These are phyloP conservation scores for Serripes groenlandicus DNA, from an alignment of 2,888 invertebrate genomes.

Conservation along the genomic window DNA sequence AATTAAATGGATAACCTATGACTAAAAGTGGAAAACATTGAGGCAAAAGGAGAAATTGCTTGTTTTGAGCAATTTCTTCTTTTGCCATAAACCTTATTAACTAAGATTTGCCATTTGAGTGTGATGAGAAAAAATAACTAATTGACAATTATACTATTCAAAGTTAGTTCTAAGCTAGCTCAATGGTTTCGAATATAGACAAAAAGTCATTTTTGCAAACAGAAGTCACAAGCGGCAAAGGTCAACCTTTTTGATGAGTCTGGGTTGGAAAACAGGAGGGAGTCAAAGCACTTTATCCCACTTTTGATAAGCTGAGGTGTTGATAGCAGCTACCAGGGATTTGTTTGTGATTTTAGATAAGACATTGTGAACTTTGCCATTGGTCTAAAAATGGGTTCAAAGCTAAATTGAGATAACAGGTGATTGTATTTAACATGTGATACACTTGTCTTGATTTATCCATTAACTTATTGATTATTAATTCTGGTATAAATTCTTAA, in stretches of 20 bases:
- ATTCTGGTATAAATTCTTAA: slow-evolving; percentile 25
- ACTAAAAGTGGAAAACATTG: neutral
- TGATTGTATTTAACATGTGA: slow-evolving; percentile 17
- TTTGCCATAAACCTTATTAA: neutral
- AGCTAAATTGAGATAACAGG: slow-evolving; percentile 10
- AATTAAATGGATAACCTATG: too few species aligned
- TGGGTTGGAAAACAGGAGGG: too few species aligned
- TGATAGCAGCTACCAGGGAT: neutral
- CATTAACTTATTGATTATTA: slow-evolving; percentile 7
- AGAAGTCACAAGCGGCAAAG: too few species aligned
- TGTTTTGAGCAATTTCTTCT: neutral
- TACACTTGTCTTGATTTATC: slow-evolving; percentile 19
- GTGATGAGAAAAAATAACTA: too few species aligned
- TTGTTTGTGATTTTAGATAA: slow-evolving; percentile 1
- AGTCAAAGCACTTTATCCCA: too few species aligned
- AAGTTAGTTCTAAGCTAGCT: too few species aligned
- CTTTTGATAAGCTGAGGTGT: slow-evolving; percentile 8
- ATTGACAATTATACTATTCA: too few species aligned
- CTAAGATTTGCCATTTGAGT: too few species aligned
- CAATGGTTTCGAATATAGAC: too few species aligned
- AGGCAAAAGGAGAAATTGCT: neutral
- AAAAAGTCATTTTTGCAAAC: too few species aligned
- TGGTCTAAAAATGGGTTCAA: neutral
- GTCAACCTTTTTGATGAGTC: too few species aligned
- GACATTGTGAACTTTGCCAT: slow-evolving; percentile 1